Percentiles rank a stretch among this genome's conserved stretches.
These are phyloP conservation scores for Ictalurus punctatus DNA, from an alignment of 2,113 vertebrate genomes.

Conservation along the genomic window DNA sequence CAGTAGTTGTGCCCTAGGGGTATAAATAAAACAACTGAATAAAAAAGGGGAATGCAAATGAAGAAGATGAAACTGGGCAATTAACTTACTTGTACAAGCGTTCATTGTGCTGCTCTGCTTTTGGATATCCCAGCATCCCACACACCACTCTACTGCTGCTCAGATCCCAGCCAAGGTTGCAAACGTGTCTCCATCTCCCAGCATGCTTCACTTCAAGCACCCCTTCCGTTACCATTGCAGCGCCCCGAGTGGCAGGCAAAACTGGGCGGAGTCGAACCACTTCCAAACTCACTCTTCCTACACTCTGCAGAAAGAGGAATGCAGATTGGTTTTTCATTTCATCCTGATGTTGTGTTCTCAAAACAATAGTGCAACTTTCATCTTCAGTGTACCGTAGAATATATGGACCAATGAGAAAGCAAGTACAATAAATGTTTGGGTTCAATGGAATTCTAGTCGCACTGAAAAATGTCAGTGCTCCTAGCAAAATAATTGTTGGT, in stretches of 20 bases:
- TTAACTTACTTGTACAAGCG: conserved; percentile 83
- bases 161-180: conserved; percentile 80
- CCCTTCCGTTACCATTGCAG: conserved; percentile 81
- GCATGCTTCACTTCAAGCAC: conserved; percentile 88
- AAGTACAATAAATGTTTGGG: background rate
- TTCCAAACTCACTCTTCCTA: conserved; percentile 69
- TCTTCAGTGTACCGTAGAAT: background rate
- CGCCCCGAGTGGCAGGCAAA: conserved; percentile 72
- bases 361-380: background rate
- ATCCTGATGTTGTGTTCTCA: background rate
- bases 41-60: conserved; percentile 26
- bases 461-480: background rate
- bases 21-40: background rate
- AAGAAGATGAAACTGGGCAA: background rate
- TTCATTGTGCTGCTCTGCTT: conserved; percentile 71
- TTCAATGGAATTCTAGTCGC: background rate
- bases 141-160: conserved; percentile 88
- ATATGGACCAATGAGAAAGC: background rate
- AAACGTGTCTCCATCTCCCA: conserved; percentile 92
- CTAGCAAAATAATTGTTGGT: background rate
- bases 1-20: background rate
- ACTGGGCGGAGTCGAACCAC: conserved; percentile 88
- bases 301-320: conserved; percentile 57
- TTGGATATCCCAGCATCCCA: conserved; percentile 93
- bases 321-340: background rate